Percentiles rank a stretch among this genome's conserved stretches.
These are phyloP conservation scores for Petrophora chlorosata DNA, from an alignment of 2,888 invertebrate species.

Conservation along the genomic window DNA sequence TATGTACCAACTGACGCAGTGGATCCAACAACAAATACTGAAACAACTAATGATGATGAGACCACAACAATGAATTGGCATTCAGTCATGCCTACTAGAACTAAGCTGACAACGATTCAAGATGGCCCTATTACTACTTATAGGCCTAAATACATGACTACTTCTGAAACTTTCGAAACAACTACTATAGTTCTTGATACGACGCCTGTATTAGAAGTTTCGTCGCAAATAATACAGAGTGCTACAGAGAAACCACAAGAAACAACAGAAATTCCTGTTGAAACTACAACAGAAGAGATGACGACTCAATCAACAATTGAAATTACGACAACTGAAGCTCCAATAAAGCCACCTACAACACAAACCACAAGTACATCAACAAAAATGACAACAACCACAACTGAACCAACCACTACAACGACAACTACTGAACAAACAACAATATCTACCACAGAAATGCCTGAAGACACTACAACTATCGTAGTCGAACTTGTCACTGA, in stretches of 20 bases:
- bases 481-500: slow-evolving; percentile 61
- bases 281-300: slow-evolving; percentile 28
- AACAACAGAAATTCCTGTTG: slow-evolving; percentile 35
- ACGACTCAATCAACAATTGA: slow-evolving; percentile 26
- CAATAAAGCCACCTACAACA: slow-evolving; percentile 39
- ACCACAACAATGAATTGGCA: slow-evolving; percentile 58
- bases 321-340: slow-evolving; percentile 29
- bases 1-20: slow-evolving; percentile 65
- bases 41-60: slow-evolving; percentile 36
- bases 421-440: slow-evolving; percentile 49
- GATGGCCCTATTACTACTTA: slow-evolving; percentile 72
- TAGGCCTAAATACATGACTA: slow-evolving; percentile 65
- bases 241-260: slow-evolving; percentile 41
- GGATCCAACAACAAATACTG: slow-evolving; percentile 44
- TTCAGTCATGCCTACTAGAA: slow-evolving; percentile 58
- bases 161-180: slow-evolving; percentile 58
- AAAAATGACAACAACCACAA: slow-evolving; percentile 30
- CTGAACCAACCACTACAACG: slow-evolving; percentile 31
- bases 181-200: slow-evolving; percentile 59
- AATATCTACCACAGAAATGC: slow-evolving; percentile 45
- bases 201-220: slow-evolving; percentile 58
- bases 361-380: slow-evolving; percentile 30
- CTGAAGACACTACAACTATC: slow-evolving; percentile 56
- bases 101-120: slow-evolving; percentile 50
- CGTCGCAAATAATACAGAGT: slow-evolving; percentile 59